A percentile compares a stretch with the other conserved stretches of the same genome.
These are phyloP conservation scores for Strix uralensis DNA, from an alignment of 2,113 vertebrate species.

Conservation along the genomic window DNA sequence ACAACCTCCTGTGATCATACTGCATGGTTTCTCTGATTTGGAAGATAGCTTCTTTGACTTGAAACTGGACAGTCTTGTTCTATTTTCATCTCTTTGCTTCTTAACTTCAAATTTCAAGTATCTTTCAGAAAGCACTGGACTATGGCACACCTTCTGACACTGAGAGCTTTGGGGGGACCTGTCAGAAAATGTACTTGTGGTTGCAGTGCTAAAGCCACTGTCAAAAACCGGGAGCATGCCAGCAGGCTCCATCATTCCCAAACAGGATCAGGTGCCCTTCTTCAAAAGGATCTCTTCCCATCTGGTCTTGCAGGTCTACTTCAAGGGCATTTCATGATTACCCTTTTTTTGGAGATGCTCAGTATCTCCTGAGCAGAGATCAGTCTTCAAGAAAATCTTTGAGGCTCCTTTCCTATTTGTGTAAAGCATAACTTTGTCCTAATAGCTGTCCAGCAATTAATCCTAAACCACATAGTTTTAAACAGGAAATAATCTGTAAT, in stretches of 20 bases:
- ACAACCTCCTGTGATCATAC: conserved; percentile 30
- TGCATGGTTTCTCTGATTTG: not conserved
- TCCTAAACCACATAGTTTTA: not conserved
- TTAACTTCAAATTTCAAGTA: conserved; percentile 77
- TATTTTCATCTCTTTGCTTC: conserved; percentile 73
- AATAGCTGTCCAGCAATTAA: not conserved
- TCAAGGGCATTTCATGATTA: not conserved
- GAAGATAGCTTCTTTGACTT: conserved; percentile 19
- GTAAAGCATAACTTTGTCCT: not conserved
- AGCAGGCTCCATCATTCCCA: not conserved
- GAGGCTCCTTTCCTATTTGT: not conserved
- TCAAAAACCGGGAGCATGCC: not conserved
- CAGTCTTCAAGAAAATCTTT: not conserved
- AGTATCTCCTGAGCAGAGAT: not conserved
- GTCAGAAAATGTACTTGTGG: conserved; percentile 60
- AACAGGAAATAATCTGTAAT: not conserved
- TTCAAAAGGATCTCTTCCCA: not conserved
- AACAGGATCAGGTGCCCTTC: not conserved
- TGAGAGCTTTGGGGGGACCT: conserved; percentile 73
- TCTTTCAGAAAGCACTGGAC: conserved; percentile 61
- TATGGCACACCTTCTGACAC: conserved; percentile 70
- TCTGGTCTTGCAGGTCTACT: not conserved
- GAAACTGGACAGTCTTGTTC: conserved; percentile 75
- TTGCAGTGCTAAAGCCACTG: not conserved
- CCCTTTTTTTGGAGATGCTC: not conserved